Base-by-base conservation (phyloP, 1,140 invertebrate genomes). In the Paramacrobiotus metropolitanus region DNA sequence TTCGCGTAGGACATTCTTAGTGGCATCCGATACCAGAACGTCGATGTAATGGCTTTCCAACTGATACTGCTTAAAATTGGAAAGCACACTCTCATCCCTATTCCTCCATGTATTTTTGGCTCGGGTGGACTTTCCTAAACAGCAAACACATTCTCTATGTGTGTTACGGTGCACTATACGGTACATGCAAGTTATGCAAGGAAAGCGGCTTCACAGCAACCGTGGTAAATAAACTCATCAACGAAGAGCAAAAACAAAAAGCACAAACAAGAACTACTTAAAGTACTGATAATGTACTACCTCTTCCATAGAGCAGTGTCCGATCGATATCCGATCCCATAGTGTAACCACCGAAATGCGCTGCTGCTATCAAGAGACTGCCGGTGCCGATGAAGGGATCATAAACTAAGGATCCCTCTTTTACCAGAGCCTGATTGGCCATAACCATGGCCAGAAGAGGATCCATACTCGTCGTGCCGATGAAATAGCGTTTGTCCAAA, bases 391-490 rank as follows among this genome's bases (percentile, higher is more conserved):
- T 90, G 77, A 96, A 97, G 0, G 91, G 91, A 75, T 96, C 92
- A 29, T 88, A 78, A 45, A 94, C 79, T 0, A 95, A 63, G 70
- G 85, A 81, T 2, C 83, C 82, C 1, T 74, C 65, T 59, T 75
- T 74, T 21, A 93, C 80, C 73, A 82, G 74, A 1, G 84, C 89
- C 72, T 94, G 83, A 76, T 96, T 97, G 0, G 87, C 84, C 89
- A 95, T 94, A 29, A 96, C 74, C 21, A 96, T 72, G 2, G 89
- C 84, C 1, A 96, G 75, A 65, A 87, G 84, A 0, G 91, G 82
- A 73, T 96, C 91, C 92, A 97, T 96, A 67, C 85, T 89, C 0
- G 92, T 97, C 70, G 94, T 96, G 2, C 89, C 90, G 69, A 96
- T 94, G 71, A 93, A 96, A 75, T 87, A 87, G 24, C 91, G 77